Percentiles rank a stretch among this genome's conserved stretches.
phyloP scores from a whole-genome alignment of 2,888 invertebrate species.

The Gryllus longicercus region DNA sequence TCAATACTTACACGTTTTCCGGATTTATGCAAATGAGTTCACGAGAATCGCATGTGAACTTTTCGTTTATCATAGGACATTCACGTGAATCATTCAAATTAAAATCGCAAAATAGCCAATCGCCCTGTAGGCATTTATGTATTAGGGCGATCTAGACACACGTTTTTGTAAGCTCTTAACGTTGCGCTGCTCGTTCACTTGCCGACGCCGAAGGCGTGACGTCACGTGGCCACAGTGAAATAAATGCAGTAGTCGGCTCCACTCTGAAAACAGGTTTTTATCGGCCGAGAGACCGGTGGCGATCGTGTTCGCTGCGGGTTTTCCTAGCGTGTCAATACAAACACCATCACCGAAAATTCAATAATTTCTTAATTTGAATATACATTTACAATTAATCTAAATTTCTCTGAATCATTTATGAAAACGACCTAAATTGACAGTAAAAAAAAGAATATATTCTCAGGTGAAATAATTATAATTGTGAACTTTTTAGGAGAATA shows the following conservation, averaged over 20 bases:
- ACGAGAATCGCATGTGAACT: neutral
- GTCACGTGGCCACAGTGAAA: neutral
- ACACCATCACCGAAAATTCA: too few species aligned
- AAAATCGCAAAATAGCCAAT: neutral
- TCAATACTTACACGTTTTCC: neutral
- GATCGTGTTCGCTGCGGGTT: neutral
- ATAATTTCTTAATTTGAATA: too few species aligned
- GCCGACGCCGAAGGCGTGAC: constrained; percentile 6
- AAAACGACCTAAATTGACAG: too few species aligned
- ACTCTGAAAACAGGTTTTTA: neutral
- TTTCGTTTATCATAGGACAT: too few species aligned
- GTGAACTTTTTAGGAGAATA: too few species aligned
- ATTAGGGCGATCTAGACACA: neutral
- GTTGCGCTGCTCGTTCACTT: neutral
- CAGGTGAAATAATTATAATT: too few species aligned
- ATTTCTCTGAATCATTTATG: too few species aligned
- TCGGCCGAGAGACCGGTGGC: neutral
- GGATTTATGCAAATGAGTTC: neutral
- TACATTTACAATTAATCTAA: too few species aligned
- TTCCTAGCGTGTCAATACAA: too few species aligned
- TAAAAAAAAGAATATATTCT: too few species aligned
- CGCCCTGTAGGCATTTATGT: neutral
- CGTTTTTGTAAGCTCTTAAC: neutral
- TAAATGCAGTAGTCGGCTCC: neutral
- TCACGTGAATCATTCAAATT: too few species aligned